phyloP scores from a whole-genome alignment of 92 coral and sea anemone genomes.

The Scolanthus callimorphus region DNA sequence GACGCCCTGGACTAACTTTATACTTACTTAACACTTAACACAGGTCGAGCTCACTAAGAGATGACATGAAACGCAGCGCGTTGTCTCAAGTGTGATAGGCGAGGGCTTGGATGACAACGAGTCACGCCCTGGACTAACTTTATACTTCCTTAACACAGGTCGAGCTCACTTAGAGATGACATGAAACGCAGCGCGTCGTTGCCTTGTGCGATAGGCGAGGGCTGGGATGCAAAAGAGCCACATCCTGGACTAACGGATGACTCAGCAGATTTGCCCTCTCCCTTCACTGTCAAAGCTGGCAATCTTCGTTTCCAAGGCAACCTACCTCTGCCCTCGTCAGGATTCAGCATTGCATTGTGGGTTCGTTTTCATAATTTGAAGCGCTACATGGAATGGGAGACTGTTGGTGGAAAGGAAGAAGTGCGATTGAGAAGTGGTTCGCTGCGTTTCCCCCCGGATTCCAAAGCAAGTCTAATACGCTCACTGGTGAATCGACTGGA shows the following conservation, averaged over 20 bases:
- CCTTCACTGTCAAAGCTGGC: slow-evolving; percentile 59
- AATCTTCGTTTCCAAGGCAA: slow-evolving; percentile 68
- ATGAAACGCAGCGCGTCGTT: slow-evolving; percentile 3
- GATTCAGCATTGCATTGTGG: slow-evolving; percentile 89
- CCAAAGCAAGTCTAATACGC: too few relatives aligned
- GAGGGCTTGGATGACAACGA: too few relatives aligned
- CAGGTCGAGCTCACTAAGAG: too few relatives aligned
- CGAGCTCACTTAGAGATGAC: too few relatives aligned
- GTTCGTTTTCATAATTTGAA: slow-evolving; percentile 44
- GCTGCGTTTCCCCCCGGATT: slow-evolving; percentile 13
- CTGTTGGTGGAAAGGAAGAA: slow-evolving; percentile 7
- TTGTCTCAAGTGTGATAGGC: too few relatives aligned
- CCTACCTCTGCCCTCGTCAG: slow-evolving; percentile 62
- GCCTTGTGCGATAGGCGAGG: not conserved
- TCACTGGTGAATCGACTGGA: slow-evolving; percentile 13
- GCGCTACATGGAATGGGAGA: slow-evolving; percentile 15
- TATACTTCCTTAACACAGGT: too few relatives aligned
- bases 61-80: too few relatives aligned
- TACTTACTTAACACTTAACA: too few relatives aligned
- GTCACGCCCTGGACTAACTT: too few relatives aligned
- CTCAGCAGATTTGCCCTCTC: slow-evolving; percentile 52
- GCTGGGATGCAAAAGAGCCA: not conserved
- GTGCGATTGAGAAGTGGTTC: slow-evolving; percentile 8
- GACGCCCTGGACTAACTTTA: too few relatives aligned
- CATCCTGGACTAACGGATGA: slow-evolving; percentile 11